phyloP scores from a whole-genome alignment of 2,797 vertebrate genomes.

The Naso thynnoides region DNA sequence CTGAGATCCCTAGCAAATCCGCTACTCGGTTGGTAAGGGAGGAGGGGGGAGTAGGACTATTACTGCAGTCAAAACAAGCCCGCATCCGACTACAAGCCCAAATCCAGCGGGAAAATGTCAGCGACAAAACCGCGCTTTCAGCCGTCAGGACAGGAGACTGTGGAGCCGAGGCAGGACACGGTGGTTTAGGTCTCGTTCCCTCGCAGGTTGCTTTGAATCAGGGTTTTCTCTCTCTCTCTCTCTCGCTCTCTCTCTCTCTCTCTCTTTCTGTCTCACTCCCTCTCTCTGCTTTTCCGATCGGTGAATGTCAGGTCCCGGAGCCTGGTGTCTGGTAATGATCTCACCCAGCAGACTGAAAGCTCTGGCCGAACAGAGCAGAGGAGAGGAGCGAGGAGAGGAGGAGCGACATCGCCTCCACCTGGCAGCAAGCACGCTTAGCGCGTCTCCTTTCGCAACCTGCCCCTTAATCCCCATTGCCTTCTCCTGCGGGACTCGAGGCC shows the following conservation, averaged over 20 bases:
- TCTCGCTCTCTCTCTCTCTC: constrained; percentile 25
- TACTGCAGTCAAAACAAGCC: constrained; percentile 86
- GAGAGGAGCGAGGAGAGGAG: constrained; percentile 59
- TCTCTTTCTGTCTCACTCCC: constrained; percentile 51
- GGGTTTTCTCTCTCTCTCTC: constrained; percentile 9
- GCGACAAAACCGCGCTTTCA: constrained; percentile 63
- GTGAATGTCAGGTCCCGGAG: constrained; percentile 84
- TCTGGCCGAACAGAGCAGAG: constrained; percentile 58
- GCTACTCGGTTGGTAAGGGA: constrained; percentile 76
- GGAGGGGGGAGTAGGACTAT: constrained; percentile 72
- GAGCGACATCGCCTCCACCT: constrained; percentile 84
- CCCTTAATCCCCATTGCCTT: constrained; percentile 42
- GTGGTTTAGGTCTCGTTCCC: constrained; percentile 49
- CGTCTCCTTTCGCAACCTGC: constrained; percentile 43
- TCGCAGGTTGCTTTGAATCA: constrained; percentile 59
- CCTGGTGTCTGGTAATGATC: constrained; percentile 86
- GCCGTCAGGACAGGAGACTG: constrained; percentile 42
- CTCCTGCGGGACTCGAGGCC: constrained; percentile 48
- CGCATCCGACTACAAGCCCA: constrained; percentile 76
- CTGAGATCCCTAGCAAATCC: constrained; percentile 83
- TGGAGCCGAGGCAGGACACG: constrained; percentile 48
- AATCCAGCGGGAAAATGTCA: constrained; percentile 75
- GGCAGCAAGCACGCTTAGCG: constrained; percentile 62
- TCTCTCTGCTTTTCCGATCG: constrained; percentile 74
- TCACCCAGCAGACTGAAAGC: constrained; percentile 81